Percentiles rank a stretch among this genome's conserved stretches.
phyloP scores from a whole-genome alignment of 2,797 vertebrate genomes.

The Choloepus didactylus region DNA sequence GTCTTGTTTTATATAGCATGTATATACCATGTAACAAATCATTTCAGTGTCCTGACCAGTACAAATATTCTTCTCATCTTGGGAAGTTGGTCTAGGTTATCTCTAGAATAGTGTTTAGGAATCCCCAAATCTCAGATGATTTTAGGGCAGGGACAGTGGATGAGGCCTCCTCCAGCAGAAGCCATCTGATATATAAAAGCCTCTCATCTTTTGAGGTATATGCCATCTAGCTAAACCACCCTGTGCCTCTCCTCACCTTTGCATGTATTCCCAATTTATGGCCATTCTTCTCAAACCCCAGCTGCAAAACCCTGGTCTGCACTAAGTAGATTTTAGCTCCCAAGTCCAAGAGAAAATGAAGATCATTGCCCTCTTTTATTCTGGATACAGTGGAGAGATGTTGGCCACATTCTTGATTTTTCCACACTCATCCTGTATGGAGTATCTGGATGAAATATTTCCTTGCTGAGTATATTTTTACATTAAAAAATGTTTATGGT shows the following conservation, averaged over 20 bases:
- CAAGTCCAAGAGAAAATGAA: constrained; percentile 5
- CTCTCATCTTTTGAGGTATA: neutral
- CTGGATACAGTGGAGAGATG: neutral
- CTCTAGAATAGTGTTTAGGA: constrained; percentile 28
- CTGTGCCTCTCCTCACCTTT: neutral
- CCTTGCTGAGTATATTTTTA: constrained; percentile 19
- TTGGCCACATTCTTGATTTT: neutral
- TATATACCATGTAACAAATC: neutral
- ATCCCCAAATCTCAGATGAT: neutral
- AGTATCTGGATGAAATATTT: neutral
- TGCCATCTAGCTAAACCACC: neutral
- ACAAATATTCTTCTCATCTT: neutral
- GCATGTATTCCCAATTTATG: neutral
- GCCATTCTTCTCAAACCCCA: neutral
- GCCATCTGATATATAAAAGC: neutral
- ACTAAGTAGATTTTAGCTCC: constrained; percentile 16
- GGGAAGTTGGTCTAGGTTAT: neutral
- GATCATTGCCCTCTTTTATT: neutral
- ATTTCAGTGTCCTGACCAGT: neutral
- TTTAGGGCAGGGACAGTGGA: neutral
- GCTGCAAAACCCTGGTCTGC: neutral
- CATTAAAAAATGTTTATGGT: neutral
- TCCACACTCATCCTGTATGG: neutral
- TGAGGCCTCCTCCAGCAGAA: neutral
- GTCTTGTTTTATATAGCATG: constrained; percentile 31